Base-by-base conservation (phyloP, 53 echinoderm and acorn worm genomes). In the Henricia sp. region DNA sequence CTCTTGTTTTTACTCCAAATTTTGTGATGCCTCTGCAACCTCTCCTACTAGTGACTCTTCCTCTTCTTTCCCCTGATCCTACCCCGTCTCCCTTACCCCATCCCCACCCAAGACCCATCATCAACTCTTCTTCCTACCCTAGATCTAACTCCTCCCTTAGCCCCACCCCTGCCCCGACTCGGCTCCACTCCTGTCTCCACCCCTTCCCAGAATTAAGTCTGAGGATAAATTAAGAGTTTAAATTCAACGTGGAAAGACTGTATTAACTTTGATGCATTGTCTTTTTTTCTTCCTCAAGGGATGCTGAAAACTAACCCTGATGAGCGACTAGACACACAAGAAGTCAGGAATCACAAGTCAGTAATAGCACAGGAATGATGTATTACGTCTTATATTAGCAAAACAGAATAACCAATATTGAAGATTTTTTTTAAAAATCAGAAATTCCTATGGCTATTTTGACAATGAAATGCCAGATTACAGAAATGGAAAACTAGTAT, bases 221-320 rank as follows among this genome's bases (percentile, higher is more conserved):
- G n/a, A n/a, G n/a, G n/a, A n/a, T n/a, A 51, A 51, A 46, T 46
- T 8, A 46, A 46, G 48, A 14, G 8, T 10, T 46, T 10, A 46
- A 46, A 46, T 46, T 46, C 8, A 63, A 67, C 0, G 12, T 68
- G 68, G 8, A 37, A 19, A 14, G 0, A 67, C 39, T 2, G 0
- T 48, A n/a, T 17, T 3, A 53, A 6, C 19, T 53, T 5, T 17
- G 17, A 4, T 53, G 17, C n/a, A n/a, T n/a, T n/a, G n/a, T n/a
- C n/a, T n/a, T 53, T 20, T 63, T 52, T 43, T 58, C 27, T 35
- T 42, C 33, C 74, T 74, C 9, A 53, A 97, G 97, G 97, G 29
- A 97, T 97, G 97, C 72, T 97, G 59, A 87, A 92, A 43, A 87
- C 76, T 13, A 91, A 97, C 14, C 97, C 94, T 26, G 90, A 94